Conservation (phyloP, 2,797 vertebrate species). For the Cossypha heuglini region DNA sequence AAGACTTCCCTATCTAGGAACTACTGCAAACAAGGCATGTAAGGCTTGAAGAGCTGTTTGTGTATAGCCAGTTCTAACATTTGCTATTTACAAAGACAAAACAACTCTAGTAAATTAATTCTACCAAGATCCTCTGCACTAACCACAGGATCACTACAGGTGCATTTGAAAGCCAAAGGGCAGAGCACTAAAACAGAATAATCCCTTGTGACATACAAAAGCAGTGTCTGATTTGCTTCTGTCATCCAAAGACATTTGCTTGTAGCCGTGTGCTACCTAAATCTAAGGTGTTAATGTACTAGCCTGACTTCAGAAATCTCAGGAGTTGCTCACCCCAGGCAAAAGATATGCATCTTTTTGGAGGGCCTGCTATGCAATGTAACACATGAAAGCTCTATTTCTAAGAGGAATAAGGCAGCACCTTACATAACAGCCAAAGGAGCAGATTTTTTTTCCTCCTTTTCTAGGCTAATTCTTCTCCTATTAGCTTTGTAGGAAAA, state of each 20-base stretch:
- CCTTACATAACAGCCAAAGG: not conserved
- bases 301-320: constrained; percentile 68
- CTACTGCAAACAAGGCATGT: not conserved
- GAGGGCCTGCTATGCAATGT: not conserved
- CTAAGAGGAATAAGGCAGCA: not conserved
- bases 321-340: constrained; percentile 59
- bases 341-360: constrained; percentile 46
- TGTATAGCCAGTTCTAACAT: not conserved
- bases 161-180: constrained; percentile 68
- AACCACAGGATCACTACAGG: constrained; percentile 57
- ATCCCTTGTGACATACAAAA: constrained; percentile 71
- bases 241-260: constrained; percentile 60
- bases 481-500: not conserved
- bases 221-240: constrained; percentile 72
- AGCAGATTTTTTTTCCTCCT: not conserved
- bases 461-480: not conserved
- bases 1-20: not conserved
- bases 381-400: constrained; percentile 6
- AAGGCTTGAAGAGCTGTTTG: not conserved
- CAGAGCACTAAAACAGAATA: constrained; percentile 58
- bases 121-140: constrained; percentile 46
- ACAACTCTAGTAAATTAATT: constrained; percentile 24
- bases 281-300: constrained; percentile 75
- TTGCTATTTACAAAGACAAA: constrained; percentile 13
- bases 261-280: constrained; percentile 58